phyloP scores from a whole-genome alignment of 2,113 vertebrate genomes.

The Psammodynastes pulverulentus region DNA sequence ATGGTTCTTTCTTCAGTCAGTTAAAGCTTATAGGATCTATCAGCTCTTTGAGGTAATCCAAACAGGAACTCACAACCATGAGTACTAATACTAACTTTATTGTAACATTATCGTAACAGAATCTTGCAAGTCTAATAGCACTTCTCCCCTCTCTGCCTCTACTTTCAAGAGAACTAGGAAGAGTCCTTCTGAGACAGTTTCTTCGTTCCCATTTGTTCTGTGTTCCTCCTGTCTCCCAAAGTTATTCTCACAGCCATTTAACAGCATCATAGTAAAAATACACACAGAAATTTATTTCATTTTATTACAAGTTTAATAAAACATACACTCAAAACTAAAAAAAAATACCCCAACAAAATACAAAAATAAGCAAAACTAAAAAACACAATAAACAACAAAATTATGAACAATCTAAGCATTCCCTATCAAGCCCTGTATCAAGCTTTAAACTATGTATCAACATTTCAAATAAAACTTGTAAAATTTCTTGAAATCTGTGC shows the following conservation, averaged over 20 bases:
- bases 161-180: neutral
- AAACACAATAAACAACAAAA: neutral
- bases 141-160: neutral
- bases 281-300: neutral
- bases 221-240: neutral
- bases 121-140: neutral
- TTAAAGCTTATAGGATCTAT: neutral
- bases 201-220: neutral
- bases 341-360: neutral
- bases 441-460: neutral
- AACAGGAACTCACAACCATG: neutral
- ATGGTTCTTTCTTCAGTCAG: conserved; percentile 16
- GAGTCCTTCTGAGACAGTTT: neutral
- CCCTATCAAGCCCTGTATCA: neutral
- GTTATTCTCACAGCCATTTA: neutral
- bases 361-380: neutral
- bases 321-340: neutral
- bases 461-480: neutral
- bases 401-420: neutral
- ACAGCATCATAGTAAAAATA: neutral
- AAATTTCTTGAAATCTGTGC: neutral
- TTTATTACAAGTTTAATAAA: neutral
- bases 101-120: neutral
- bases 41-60: neutral
- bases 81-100: neutral